phyloP scores from a whole-genome alignment of 2,797 vertebrate genomes.

The Poeciliopsis gracilis region DNA sequence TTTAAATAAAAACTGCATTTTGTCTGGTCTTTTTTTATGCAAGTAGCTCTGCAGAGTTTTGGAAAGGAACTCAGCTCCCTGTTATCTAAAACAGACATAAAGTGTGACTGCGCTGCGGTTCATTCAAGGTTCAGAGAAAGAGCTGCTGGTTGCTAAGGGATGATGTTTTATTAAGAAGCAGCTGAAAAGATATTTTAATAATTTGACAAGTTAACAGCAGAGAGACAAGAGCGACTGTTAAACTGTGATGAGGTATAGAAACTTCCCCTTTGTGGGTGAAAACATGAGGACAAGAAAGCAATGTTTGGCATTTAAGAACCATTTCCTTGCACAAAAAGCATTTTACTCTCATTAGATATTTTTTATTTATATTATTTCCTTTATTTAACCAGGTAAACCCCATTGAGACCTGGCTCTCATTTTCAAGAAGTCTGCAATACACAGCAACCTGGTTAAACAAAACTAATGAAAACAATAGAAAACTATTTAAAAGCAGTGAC shows the following conservation, averaged over 20 bases:
- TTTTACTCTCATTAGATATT: neutral
- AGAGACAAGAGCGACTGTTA: neutral
- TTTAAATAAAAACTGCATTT: slow-evolving; percentile 6
- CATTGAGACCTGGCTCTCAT: too few species aligned
- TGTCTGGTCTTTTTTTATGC: slow-evolving; percentile 11
- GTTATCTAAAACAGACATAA: slow-evolving; percentile 10
- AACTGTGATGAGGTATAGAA: slow-evolving; percentile 14
- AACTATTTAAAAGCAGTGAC: too few species aligned
- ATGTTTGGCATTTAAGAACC: neutral
- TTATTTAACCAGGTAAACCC: too few species aligned
- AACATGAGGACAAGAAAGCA: neutral
- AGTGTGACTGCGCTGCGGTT: slow-evolving; percentile 14
- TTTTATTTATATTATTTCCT: too few species aligned
- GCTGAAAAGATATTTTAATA: slow-evolving; percentile 45
- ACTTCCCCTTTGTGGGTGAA: neutral
- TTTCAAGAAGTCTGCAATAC: too few species aligned
- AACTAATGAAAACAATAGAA: too few species aligned
- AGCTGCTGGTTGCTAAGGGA: slow-evolving; percentile 78
- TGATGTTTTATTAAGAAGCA: slow-evolving; percentile 36
- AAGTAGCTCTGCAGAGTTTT: neutral
- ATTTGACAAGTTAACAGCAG: slow-evolving; percentile 27
- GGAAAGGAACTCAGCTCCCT: neutral
- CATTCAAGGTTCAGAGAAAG: slow-evolving; percentile 49
- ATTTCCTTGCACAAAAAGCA: neutral
- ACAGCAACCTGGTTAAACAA: too few species aligned